Conservation (phyloP, 2,113 vertebrate species). For the Odocoileus hemionus region DNA sequence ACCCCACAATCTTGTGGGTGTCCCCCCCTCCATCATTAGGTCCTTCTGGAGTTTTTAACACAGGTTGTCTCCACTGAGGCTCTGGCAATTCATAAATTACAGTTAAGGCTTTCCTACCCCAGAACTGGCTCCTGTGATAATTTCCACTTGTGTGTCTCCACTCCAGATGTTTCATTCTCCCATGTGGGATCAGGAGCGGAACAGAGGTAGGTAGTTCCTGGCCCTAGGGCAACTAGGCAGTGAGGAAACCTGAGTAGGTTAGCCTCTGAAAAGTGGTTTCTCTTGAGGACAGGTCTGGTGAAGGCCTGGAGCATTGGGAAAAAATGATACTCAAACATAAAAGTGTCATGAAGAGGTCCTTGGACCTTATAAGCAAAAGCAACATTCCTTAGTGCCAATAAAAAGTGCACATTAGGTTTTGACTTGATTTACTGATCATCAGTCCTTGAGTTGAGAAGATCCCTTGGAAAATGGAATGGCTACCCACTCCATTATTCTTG, state of each 20-base stretch:
- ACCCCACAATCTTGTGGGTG: neutral
- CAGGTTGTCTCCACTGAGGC: neutral
- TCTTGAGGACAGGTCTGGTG: neutral
- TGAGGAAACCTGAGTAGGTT: neutral
- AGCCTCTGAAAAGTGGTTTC: neutral
- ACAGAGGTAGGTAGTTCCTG: too few species aligned
- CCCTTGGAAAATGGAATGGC: neutral
- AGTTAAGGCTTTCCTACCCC: neutral
- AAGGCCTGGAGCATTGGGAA: neutral
- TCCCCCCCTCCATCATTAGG: too few species aligned
- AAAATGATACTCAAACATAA: neutral
- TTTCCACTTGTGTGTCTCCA: neutral
- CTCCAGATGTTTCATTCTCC: neutral
- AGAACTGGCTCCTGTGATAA: neutral
- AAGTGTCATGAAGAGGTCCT: neutral
- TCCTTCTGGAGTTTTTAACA: neutral
- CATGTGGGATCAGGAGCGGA: rapidly evolving
- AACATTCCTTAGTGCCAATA: neutral
- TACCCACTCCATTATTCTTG: neutral
- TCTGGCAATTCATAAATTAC: neutral
- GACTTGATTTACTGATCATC: neutral
- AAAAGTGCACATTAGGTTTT: neutral
- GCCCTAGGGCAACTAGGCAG: neutral
- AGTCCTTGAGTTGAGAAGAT: neutral
- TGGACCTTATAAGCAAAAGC: neutral